Conservation (phyloP, 2,113 vertebrate genomes). For the Trochalopteron elliotii region DNA sequence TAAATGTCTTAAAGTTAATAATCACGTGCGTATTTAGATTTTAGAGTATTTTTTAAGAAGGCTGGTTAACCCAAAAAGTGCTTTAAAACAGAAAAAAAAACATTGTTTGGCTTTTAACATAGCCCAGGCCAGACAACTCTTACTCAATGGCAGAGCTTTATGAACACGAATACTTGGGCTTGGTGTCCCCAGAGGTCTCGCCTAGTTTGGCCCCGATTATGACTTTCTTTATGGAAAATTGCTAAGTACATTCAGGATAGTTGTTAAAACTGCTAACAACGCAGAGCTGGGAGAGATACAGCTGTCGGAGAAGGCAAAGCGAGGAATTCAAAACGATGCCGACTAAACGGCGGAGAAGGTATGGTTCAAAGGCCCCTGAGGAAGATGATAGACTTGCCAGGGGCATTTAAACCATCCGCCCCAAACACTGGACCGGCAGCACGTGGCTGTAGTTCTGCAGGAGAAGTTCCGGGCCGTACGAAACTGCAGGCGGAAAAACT, state of each 20-base stretch:
- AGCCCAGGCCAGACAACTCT: neutral
- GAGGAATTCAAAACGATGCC: neutral
- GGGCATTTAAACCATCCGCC: neutral
- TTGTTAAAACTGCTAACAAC: neutral
- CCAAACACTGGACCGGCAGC: neutral
- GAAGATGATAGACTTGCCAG: rapidly evolving
- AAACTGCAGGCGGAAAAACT: neutral
- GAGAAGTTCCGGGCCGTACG: rapidly evolving
- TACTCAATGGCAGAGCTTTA: neutral
- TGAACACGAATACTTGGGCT: neutral
- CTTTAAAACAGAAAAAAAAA: neutral
- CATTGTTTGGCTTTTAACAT: neutral
- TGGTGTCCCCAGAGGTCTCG: too few relatives aligned
- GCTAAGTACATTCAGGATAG: neutral
- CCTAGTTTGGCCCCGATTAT: neutral
- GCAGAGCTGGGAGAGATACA: neutral
- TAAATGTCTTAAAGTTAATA: neutral
- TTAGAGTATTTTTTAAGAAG: neutral
- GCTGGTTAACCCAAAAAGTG: neutral
- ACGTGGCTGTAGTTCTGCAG: neutral
- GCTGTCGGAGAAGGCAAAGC: rapidly evolving
- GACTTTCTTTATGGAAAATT: neutral
- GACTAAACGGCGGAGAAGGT: rapidly evolving
- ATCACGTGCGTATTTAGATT: rapidly evolving
- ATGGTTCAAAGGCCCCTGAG: rapidly evolving